Evolutionary conservation across 2,888 invertebrate species (phyloP), one percentile per base, ranked within the genome.

Genomic region (Eumerus sabulonum): DNA sequence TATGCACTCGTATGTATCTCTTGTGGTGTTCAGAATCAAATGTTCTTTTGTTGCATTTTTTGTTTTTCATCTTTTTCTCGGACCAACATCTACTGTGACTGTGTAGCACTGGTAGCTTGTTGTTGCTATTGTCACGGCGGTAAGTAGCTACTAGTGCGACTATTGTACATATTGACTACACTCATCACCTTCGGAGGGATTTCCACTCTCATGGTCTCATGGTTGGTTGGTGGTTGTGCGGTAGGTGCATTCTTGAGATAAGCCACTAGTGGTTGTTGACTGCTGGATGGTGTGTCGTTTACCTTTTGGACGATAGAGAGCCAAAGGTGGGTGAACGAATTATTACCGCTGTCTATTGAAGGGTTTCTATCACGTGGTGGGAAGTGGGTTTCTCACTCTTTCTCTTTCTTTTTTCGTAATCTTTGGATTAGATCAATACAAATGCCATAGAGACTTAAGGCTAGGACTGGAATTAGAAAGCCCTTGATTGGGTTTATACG

Each of bases 221-320:
- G 2, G 27, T 27, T 27, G 27, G 27, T 27, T 27, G 27, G 2
- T 27, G 27, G 50, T 16, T 42, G 50, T 53, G 85, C 70, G 82
- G 63, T 72, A 57, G 76, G 77, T 74, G 83, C 79, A 77, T 83
- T 84, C 85, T 84, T 60, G 56, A 83, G 82, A 74, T 85, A 85
- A 85, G 82, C 84, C 83, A 67, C 84, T 73, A n/a, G 83, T 79
- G 59, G 48, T 82, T 74, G 62, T 27, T 27, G 27, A 27, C 27
- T 27, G 27, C 27, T 27, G 27, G 27, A 27, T 27, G 27, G 27
- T 7, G 7, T 82, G 79, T 82, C 81, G 71, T 85, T 84, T 84
- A 84, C 82, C 82, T 82, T 71, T 67, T 81, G 72, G 72, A 57
- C 13, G 51, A 83, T 70, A 77, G 82, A 76, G 66, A 82, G 70